phyloP scores from a whole-genome alignment of 2,888 invertebrate species.

The Chrysomela aeneicollis region DNA sequence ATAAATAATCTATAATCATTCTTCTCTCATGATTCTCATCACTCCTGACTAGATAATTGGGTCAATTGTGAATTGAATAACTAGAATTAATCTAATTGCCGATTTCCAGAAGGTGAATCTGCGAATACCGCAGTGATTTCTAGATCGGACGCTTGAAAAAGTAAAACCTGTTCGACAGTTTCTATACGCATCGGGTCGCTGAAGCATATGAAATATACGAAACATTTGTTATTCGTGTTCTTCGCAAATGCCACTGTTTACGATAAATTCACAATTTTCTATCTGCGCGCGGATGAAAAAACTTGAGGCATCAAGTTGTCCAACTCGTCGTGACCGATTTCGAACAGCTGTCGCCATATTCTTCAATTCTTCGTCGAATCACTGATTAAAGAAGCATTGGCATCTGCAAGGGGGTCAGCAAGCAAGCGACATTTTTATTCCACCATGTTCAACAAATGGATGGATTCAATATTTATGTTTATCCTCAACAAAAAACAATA shows the following conservation, averaged over 20 bases:
- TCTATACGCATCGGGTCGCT: background rate
- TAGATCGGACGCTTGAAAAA: background rate
- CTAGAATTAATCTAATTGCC: background rate
- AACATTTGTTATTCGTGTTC: conserved; percentile 32
- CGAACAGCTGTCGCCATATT: conserved; percentile 27
- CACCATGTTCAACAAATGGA: too few species aligned
- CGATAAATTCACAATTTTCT: conserved; percentile 38
- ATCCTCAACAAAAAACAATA: too few species aligned
- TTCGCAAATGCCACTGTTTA: conserved; percentile 28
- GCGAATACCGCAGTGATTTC: background rate
- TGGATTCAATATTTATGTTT: too few species aligned
- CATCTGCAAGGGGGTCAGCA: background rate
- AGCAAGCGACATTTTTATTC: background rate
- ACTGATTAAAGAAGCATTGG: background rate
- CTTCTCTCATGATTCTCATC: too few species aligned
- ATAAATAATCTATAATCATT: too few species aligned
- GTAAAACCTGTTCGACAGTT: background rate
- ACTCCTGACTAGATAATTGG: too few species aligned
- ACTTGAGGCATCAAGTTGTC: conserved; percentile 36
- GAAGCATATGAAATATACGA: conserved; percentile 1
- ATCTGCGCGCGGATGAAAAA: conserved; percentile 34
- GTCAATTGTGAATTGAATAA: background rate
- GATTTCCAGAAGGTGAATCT: background rate
- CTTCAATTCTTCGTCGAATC: background rate
- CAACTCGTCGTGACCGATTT: conserved; percentile 35